Evolutionary conservation across 2,113 vertebrate species (phyloP).

Genomic region (Hylia prasina): DNA sequence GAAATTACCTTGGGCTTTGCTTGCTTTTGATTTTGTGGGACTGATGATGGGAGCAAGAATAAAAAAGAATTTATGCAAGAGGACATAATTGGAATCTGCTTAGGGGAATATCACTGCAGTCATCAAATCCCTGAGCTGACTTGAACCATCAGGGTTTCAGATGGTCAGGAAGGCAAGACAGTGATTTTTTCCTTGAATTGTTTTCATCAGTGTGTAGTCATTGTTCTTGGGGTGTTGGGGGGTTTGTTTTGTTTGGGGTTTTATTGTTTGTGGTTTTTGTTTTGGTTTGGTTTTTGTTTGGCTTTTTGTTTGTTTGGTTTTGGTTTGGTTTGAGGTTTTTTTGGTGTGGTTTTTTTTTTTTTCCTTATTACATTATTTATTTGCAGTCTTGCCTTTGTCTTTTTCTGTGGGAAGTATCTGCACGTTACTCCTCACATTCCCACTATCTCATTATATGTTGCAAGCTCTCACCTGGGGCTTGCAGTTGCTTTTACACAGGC

Average conservation of each 20-base stretch:
- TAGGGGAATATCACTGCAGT: neutral
- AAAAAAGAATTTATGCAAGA: neutral
- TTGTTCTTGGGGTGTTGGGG: neutral
- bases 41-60: neutral
- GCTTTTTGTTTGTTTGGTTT: neutral
- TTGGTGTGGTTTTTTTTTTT: neutral
- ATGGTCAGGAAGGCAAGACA: neutral
- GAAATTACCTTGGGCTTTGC: slow-evolving; percentile 2
- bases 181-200: neutral
- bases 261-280: neutral
- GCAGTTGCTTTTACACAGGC: neutral
- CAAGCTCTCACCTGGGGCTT: neutral
- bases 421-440: neutral
- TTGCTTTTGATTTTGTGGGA: neutral
- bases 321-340: too few species aligned
- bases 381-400: neutral
- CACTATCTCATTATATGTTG: neutral
- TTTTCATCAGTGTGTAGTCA: neutral
- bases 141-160: slow-evolving; percentile 1
- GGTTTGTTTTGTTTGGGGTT: neutral
- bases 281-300: neutral
- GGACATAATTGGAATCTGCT: neutral
- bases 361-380: neutral
- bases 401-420: neutral
- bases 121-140: slow-evolving; percentile 13